Evolutionary conservation across 2,888 invertebrate species (phyloP), one percentile per base, ranked within the genome.

Genomic region (Amiota minor): DNA sequence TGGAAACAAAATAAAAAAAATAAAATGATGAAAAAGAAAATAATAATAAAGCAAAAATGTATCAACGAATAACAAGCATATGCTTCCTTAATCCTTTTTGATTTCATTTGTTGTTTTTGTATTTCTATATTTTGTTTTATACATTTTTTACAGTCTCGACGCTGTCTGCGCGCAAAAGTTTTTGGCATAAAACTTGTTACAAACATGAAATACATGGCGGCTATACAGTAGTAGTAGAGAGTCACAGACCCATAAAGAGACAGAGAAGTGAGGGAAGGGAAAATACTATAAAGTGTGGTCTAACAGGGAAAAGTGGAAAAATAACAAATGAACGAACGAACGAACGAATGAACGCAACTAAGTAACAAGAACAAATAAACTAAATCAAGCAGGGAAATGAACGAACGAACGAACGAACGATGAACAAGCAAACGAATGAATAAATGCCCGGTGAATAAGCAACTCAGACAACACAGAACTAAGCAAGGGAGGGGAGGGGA

Each of bases 131-230:
- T 72, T 65, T 72, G 55, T 65, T 45, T 65, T 72, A 20, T 72
- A 18, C 20, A 72, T 76, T 78, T 80, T 79, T 53, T 35, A 53
- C 53, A 53, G 80, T 80, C 80, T 80, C 79, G 76, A 20, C 71
- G 76, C 70, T 75, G 80, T 80, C 80, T 80, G 76, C 76, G 55
- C 67, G 55, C 67, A n/a, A 50, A 80, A 80, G 73, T 80, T 53
- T 80, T 78, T 61, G 68, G 70, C 70, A 74, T 75, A 73, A 75
- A 80, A 77, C 78, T 77, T 80, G 77, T 76, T 78, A 59, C 69
- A 72, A 46, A 55, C 70, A 65, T 16, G 20, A 16, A 53, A 4
- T 50, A 47, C 12, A 49, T 46, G 53, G 49, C n/a, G n/a, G n/a
- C n/a, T n/a, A n/a, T n/a, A n/a, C n/a, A n/a, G 35, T 59, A 18